Evolutionary conservation across 2,113 vertebrate genomes (phyloP).

Genomic region (Sarotherodon lohbergeri): DNA sequence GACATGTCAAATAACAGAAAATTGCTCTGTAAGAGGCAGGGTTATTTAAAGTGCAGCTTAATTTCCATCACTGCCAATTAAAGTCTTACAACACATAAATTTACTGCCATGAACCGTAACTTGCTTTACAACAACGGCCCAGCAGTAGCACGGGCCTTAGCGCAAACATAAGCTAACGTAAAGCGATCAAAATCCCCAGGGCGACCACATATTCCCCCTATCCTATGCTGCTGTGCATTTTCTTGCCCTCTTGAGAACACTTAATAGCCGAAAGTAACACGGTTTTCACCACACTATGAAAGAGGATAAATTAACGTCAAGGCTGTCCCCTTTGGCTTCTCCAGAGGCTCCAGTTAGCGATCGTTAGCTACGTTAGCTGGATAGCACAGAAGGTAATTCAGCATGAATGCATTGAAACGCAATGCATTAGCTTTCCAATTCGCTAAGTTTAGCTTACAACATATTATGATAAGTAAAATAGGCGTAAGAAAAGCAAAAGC

Average conservation of each 20-base stretch:
- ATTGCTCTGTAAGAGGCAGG: not conserved
- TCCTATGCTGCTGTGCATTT: not conserved
- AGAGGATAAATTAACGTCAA: not conserved
- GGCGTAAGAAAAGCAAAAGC: not conserved
- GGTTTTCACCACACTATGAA: not conserved
- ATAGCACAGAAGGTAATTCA: conserved; percentile 21
- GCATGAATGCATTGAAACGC: conserved; percentile 1
- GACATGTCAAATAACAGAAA: not conserved
- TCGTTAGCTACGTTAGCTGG: conserved; percentile 27
- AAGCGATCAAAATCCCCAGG: not conserved
- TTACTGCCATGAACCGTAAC: not conserved
- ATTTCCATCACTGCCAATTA: not conserved
- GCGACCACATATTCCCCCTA: not conserved
- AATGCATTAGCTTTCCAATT: not conserved
- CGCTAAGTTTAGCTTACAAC: not conserved
- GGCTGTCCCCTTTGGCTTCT: conserved; percentile 4
- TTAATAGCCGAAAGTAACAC: not conserved
- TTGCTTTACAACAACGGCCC: conserved; percentile 24
- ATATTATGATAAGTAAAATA: not conserved
- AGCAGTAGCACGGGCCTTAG: conserved; percentile 33
- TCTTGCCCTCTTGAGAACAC: not conserved
- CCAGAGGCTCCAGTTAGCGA: conserved; percentile 27
- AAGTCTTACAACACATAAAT: not conserved
- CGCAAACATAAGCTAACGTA: not conserved
- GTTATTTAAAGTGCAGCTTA: not conserved